These are phyloP conservation scores for Diaphora mendica DNA, from an alignment of 2,888 invertebrate genomes.

Conservation along the genomic window DNA sequence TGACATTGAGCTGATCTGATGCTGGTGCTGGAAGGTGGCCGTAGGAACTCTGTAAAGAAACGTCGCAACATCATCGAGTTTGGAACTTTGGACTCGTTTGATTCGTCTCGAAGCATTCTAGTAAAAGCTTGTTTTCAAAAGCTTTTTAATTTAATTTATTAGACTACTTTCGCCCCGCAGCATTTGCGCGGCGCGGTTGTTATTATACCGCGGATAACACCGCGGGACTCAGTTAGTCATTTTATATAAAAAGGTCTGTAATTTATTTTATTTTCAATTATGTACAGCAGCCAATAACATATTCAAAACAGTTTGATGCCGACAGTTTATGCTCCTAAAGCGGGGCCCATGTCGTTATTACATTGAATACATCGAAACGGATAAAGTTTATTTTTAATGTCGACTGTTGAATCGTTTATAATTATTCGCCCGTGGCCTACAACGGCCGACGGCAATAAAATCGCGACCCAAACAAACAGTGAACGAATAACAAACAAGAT, in stretches of 20 bases:
- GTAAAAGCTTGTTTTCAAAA: no score
- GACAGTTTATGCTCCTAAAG: slow-evolving; percentile 4
- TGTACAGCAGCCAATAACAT: neutral
- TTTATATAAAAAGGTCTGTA: neutral
- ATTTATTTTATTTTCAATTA: neutral
- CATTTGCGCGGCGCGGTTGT: no score
- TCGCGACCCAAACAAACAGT: slow-evolving; percentile 48
- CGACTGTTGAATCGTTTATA: slow-evolving; percentile 58
- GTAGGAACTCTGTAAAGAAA: no score
- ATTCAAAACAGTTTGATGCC: neutral
- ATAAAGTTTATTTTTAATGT: slow-evolving; percentile 58
- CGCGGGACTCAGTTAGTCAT: no score
- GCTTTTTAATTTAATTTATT: no score
- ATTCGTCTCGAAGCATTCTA: no score
- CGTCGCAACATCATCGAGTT: no score
- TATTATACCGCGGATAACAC: no score
- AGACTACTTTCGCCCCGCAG: no score
- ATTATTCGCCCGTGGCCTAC: slow-evolving; percentile 69
- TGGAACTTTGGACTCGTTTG: no score
- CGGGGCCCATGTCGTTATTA: slow-evolving; percentile 10
- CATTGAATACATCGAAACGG: slow-evolving; percentile 20
- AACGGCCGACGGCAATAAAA: slow-evolving; percentile 50
- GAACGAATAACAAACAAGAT: slow-evolving; percentile 48
- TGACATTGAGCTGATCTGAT: no score
- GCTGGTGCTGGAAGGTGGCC: no score